These are phyloP conservation scores for Anthopleura sola DNA, from an alignment of 64 coral and sea anemone genomes.

Conservation along the genomic window DNA sequence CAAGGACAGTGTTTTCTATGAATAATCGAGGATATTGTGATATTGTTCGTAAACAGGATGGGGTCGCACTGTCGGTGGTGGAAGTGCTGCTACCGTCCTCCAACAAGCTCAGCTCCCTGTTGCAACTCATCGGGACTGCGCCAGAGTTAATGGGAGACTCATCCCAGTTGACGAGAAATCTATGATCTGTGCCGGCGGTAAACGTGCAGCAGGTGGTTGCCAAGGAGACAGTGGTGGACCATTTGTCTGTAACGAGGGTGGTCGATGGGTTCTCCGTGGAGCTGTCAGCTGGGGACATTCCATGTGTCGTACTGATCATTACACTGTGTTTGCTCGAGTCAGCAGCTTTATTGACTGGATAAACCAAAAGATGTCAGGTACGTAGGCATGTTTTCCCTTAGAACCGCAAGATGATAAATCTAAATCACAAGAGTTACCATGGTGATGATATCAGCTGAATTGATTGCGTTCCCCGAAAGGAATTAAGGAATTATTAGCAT, in stretches of 20 bases:
- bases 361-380: constrained; percentile 28
- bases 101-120: constrained; percentile 58
- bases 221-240: constrained; percentile 80
- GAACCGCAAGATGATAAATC: too few species aligned
- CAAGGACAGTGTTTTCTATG: too few species aligned
- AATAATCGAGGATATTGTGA: not conserved
- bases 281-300: constrained; percentile 66
- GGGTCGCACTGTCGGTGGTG: constrained; percentile 60
- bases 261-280: constrained; percentile 43
- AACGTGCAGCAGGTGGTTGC: constrained; percentile 29
- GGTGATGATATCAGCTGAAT: too few species aligned
- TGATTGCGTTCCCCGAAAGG: too few species aligned
- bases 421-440: too few species aligned
- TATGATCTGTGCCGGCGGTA: constrained; percentile 55
- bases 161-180: constrained; percentile 36
- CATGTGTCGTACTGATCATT: constrained; percentile 51
- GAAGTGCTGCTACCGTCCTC: constrained; percentile 14
- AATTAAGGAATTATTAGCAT: too few species aligned
- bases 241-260: constrained; percentile 54
- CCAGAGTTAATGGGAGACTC: constrained; percentile 7
- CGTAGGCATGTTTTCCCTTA: not conserved
- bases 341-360: constrained; percentile 64
- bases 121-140: not conserved
- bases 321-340: constrained; percentile 60
- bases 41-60: constrained; percentile 37